Evolutionary conservation across 2,888 invertebrate species (phyloP), one percentile per base, ranked within the genome.

Genomic region (Callimorpha dominula): DNA sequence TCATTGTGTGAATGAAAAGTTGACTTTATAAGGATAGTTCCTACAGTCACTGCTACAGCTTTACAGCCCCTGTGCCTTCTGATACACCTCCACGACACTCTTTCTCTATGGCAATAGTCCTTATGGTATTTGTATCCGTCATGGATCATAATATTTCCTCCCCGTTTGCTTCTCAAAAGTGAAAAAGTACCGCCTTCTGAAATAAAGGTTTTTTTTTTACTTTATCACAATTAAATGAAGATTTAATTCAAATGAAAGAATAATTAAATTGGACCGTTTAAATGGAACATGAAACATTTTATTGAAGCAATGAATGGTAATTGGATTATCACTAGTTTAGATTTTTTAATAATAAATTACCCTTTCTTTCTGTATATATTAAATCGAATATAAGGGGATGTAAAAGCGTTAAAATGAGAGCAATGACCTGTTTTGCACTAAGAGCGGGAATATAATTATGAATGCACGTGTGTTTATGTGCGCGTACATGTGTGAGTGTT

Each of bases 71-170:
- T 78, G 15, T 81, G 72, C 63, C 81, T 80, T 49, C 75, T 75
- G 4, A 80, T 65, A 71, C 86, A 86, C 43, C 85, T 75, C 85
- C 84, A 86, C 5, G 83, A 78, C 20, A 79, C 76, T 50, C 83
- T 78, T 46, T 77, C 71, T 0, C 81, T 81, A n/a, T 81, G 78
- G 17, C 67, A 66, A 57, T 86, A 84, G 64, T 85, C 83, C 46
- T 80, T 79, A 12, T 81, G 76, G 66, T 84, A 86, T 65, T 80
- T 73, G 60, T 66, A 73, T 12, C 73, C 70, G 20, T 17, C 49
- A 40, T 66, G 52, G 4, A 49, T 12, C 71, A 71, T 71, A 7
- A 71, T 62, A 2, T 14, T 17, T 8, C 71, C 71, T 11, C 71
- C 71, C 15, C 66, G 60, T 42, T 49, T 71, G 11, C 65, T 71